Percentiles rank a stretch among this genome's conserved stretches.
These are phyloP conservation scores for Cygnus olor DNA, from an alignment of 2,797 vertebrate genomes.

Conservation along the genomic window DNA sequence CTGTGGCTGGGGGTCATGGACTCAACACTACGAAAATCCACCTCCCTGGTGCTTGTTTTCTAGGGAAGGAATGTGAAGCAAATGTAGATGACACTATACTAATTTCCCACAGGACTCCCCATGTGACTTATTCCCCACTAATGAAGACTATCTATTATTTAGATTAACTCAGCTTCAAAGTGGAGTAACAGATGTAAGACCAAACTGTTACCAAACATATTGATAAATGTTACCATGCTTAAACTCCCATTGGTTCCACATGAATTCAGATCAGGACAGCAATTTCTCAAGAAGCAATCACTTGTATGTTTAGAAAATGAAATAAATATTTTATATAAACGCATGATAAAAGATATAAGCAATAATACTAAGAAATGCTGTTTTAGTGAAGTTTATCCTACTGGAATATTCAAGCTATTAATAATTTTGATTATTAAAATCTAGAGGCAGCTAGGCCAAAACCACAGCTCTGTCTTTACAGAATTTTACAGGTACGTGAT, in stretches of 20 bases:
- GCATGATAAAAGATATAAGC: not conserved
- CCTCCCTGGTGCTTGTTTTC: not conserved
- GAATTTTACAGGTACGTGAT: not conserved
- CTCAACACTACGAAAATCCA: rapidly evolving
- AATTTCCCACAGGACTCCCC: not conserved
- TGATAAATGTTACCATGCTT: not conserved
- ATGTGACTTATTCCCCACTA: not conserved
- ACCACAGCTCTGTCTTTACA: not conserved
- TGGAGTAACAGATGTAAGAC: not conserved
- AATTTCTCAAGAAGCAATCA: not conserved
- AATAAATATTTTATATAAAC: not conserved
- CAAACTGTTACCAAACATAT: not conserved
- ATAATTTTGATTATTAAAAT: not conserved
- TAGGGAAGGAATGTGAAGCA: not conserved
- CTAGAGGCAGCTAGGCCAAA: not conserved
- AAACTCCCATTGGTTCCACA: not conserved
- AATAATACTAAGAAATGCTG: not conserved
- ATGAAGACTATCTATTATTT: not conserved
- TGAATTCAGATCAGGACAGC: not conserved
- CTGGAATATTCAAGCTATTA: not conserved
- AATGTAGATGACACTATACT: too few species aligned
- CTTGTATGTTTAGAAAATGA: not conserved
- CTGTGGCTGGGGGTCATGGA: rapidly evolving
- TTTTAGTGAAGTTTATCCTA: not conserved
- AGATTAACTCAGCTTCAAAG: not conserved